Evolutionary conservation across 2,797 vertebrate species (phyloP).

Genomic region (Hoplostethus mediterraneus): DNA sequence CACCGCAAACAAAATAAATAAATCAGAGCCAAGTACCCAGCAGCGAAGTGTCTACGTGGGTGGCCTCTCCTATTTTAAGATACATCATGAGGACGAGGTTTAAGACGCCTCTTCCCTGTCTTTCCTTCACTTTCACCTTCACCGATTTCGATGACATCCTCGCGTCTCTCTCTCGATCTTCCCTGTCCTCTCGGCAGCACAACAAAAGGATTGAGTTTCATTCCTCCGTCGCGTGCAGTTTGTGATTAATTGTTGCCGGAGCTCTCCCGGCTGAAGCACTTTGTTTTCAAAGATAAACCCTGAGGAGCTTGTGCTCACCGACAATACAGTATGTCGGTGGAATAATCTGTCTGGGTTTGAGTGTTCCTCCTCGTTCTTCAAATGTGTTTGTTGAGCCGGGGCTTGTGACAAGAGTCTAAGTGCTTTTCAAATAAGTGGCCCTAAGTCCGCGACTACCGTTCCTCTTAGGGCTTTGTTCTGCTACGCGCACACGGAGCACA

Average conservation of each 20-base stretch:
- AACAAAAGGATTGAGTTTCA: slow-evolving; percentile 9
- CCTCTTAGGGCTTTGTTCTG: too few relatives aligned
- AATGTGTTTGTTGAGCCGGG: slow-evolving; percentile 32
- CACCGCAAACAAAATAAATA: slow-evolving; percentile 76
- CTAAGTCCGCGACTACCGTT: too few relatives aligned
- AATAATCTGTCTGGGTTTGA: slow-evolving; percentile 42
- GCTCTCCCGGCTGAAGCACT: background rate
- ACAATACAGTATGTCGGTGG: background rate
- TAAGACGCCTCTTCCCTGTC: background rate
- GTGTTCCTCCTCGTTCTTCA: slow-evolving; percentile 29
- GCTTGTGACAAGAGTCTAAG: slow-evolving; percentile 10
- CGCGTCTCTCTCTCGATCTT: background rate
- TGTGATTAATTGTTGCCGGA: slow-evolving; percentile 12
- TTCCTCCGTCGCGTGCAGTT: slow-evolving; percentile 31
- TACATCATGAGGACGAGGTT: slow-evolving; percentile 42
- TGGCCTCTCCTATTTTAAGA: slow-evolving; percentile 65
- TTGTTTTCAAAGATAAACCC: slow-evolving; percentile 6
- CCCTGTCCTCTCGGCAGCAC: background rate
- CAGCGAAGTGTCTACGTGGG: slow-evolving; percentile 63
- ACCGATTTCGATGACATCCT: background rate
- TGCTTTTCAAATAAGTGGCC: slow-evolving; percentile 13
- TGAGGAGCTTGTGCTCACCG: background rate
- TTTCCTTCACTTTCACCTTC: slow-evolving; percentile 11
- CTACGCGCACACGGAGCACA: background rate
- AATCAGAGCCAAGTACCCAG: slow-evolving; percentile 68